Evolutionary conservation across 2,888 invertebrate species (phyloP), one percentile per base, ranked within the genome.

Genomic region (Himalopsyche anomala): DNA sequence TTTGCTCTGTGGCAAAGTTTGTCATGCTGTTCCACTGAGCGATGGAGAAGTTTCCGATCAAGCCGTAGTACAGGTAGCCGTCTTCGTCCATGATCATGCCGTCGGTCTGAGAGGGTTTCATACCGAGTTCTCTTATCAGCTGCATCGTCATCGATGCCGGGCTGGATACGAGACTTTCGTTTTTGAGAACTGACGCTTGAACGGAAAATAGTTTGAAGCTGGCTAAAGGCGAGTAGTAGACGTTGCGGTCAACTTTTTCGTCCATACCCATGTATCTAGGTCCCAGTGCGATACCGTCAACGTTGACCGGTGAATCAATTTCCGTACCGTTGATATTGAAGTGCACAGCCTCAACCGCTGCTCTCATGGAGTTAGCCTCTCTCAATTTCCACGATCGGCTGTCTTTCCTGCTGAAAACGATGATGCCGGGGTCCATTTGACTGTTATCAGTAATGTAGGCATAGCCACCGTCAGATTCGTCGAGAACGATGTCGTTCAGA

Each of bases 401-500:
- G 89, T 95, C 94, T 86, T 92, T 92, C 69, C 94, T 91, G 1
- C 95, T 95, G 91, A 95, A 96, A 11, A 96, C 96, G 86, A 96
- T 95, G 86, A 96, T 94, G 54, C 96, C 96, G 8, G 96, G 96
- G 91, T 96, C 95, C 0, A 92, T 91, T 1, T 93, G 94, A 90
- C 95, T 94, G 89, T 95, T 95, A 91, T 96, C 96, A 0, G 95
- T 95, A 56, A 96, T 96, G 90, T 96, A 96, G 1, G 96, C 96
- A 90, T 94, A 95, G 45, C 93, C 94, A 38, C 94, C 93, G 89
- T 95, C 95, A 85, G 95, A 94, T 90, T 95, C 94, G 90, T 96
- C 96, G 40, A 96, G 92, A 0, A 96, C 96, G 81, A 96, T 92
- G 90, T 96, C 96, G 90, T 96, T 96, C 81, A 96, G 91, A 89